Conservation (phyloP, 2,113 vertebrate genomes). For the Apeltes quadracus region DNA sequence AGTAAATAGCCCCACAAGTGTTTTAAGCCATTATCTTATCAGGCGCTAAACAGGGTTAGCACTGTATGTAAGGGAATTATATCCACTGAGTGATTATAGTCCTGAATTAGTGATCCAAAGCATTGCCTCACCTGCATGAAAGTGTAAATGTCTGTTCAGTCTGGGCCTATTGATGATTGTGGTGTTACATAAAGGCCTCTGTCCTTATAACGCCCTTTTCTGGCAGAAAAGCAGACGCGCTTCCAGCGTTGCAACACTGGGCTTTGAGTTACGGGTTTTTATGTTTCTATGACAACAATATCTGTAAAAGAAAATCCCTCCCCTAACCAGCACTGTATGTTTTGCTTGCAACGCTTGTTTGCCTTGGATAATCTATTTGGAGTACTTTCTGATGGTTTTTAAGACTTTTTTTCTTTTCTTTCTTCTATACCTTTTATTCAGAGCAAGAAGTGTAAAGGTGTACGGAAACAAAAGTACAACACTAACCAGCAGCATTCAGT, state of each 20-base stretch:
- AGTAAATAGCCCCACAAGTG: slow-evolving; percentile 42
- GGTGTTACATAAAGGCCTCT: not conserved
- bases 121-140: not conserved
- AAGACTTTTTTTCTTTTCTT: no score
- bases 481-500: not conserved
- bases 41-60: slow-evolving; percentile 22
- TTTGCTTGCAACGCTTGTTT: not conserved
- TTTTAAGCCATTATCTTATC: slow-evolving; percentile 61
- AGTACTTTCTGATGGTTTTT: not conserved
- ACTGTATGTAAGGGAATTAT: not conserved
- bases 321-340: not conserved
- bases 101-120: slow-evolving; percentile 23
- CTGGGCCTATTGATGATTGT: not conserved
- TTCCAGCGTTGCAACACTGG: not conserved
- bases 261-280: not conserved
- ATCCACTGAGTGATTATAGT: slow-evolving; percentile 21
- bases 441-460: no score
- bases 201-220: not conserved
- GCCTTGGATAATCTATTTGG: not conserved
- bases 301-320: not conserved
- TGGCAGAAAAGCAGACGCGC: no score
- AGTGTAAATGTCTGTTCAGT: not conserved
- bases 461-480: not conserved
- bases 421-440: no score
- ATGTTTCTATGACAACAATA: not conserved